Conservation (phyloP, 2,797 vertebrate genomes). For the Masticophis lateralis region DNA sequence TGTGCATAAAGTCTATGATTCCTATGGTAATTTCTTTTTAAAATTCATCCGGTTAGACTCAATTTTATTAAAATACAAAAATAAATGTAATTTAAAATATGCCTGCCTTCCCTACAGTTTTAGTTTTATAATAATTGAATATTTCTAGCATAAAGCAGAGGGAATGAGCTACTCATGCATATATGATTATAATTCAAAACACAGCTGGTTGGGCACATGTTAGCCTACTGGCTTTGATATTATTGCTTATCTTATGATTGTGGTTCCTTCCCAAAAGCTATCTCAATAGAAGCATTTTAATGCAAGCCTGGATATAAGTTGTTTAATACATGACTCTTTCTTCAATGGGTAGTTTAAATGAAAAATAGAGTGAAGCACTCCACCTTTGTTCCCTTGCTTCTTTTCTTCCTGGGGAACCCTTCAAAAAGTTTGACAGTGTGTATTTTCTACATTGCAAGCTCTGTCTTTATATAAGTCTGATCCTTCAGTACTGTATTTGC, state of each 20-base stretch:
- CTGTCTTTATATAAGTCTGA: too few relatives aligned
- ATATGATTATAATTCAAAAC: slow-evolving; percentile 15
- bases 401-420: not conserved
- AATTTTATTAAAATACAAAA: slow-evolving; percentile 1
- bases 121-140: slow-evolving; percentile 11
- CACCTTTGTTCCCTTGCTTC: not conserved
- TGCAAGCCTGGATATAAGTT: not conserved
- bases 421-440: not conserved
- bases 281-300: not conserved
- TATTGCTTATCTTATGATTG: slow-evolving; percentile 3
- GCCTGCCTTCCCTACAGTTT: not conserved
- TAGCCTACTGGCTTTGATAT: not conserved
- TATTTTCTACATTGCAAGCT: not conserved
- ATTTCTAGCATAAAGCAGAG: not conserved
- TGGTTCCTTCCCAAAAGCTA: not conserved
- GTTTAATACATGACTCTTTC: not conserved
- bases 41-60: not conserved
- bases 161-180: not conserved
- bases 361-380: not conserved
- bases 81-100: slow-evolving; percentile 14
- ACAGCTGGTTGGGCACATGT: slow-evolving; percentile 10
- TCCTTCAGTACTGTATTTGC: not conserved
- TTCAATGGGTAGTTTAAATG: not conserved
- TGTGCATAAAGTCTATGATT: not conserved
- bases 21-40: slow-evolving; percentile 1